Evolutionary conservation across 1,140 invertebrate genomes (phyloP), one percentile per base, ranked within the genome.

Genomic region (Drosophila biarmipes): DNA sequence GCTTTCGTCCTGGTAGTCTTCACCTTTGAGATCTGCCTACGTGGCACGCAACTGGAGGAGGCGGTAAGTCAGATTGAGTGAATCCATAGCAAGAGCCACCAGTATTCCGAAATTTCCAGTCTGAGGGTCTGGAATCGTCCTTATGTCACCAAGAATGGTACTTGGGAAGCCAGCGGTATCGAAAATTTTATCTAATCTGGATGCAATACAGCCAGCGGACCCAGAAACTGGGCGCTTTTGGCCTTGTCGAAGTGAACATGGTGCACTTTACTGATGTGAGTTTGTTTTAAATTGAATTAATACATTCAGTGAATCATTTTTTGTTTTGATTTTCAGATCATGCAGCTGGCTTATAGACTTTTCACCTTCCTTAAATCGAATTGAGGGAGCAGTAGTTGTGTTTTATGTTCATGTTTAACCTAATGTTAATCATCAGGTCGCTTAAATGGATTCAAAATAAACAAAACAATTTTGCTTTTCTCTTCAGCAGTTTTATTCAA

Each of bases 361-460:
- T 82, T 86, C 1, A 63, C 82, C 2, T 86, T 86, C 17, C 78
- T 86, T 1, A 86, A 81, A 38, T 87, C 82, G n/a, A n/a, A n/a
- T n/a, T n/a, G n/a, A n/a, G n/a, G n/a, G n/a, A n/a, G 7, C 35
- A 5, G 14, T 17, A 31, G 8, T 31, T 6, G 0, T 1, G 1
- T 19, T 7, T 11, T 21, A 12, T 12, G 4, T 0, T 40, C 17
- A 7, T 15, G 4, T 38, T 38, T 15, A 38, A 15, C 4, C 0
- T 38, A 15, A 6, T 48, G 2, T 15, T 15, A 12, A 3, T 35
- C 34, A 35, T 4, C 24, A 3, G 3, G 5, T 24, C 5, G 24
- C 11, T 37, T 14, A 31, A 31, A 31, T 17, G 31, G n/a, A 27
- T 15, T 49, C 15, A 11, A 31, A 46, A 40, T 40, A 37, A 37